These are phyloP conservation scores for Cataglyphis altisquamis DNA, from an alignment of 2,888 invertebrate genomes.

Conservation along the genomic window DNA sequence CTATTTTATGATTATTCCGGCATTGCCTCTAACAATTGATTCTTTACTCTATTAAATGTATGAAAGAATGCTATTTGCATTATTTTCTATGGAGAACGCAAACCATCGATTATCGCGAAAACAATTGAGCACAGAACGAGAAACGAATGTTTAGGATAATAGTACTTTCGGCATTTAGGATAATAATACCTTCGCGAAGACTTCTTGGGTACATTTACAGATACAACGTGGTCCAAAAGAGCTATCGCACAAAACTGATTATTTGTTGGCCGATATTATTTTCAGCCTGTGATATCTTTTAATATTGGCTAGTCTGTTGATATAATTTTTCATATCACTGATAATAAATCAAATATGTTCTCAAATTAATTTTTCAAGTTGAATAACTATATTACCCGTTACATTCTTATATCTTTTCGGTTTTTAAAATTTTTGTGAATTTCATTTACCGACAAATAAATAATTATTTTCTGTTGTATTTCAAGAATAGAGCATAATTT, in stretches of 20 bases:
- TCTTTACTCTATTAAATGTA: not conserved
- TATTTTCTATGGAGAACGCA: conserved; percentile 31
- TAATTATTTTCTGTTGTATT: not conserved
- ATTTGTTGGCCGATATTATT: conserved; percentile 25
- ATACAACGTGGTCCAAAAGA: conserved; percentile 13
- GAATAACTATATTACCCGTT: not conserved
- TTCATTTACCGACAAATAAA: not conserved
- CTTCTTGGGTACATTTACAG: conserved; percentile 2
- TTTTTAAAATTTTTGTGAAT: not conserved
- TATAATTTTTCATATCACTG: not conserved
- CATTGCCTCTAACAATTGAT: not conserved
- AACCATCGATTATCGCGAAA: conserved; percentile 31
- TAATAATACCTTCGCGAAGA: conserved; percentile 27
- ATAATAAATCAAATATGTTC: conserved; percentile 34
- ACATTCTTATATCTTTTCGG: not conserved
- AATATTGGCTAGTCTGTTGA: not conserved
- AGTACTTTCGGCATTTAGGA: conserved; percentile 27
- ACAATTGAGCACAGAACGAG: conserved; percentile 32
- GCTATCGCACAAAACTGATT: conserved; percentile 30
- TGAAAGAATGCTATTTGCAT: not conserved
- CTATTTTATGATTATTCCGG: not conserved
- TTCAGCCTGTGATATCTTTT: not conserved
- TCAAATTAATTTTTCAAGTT: not conserved
- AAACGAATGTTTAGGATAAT: conserved; percentile 41
- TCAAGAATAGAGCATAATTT: not conserved